Base-by-base conservation (phyloP, 2,113 vertebrate species). In the Fulica atra region DNA sequence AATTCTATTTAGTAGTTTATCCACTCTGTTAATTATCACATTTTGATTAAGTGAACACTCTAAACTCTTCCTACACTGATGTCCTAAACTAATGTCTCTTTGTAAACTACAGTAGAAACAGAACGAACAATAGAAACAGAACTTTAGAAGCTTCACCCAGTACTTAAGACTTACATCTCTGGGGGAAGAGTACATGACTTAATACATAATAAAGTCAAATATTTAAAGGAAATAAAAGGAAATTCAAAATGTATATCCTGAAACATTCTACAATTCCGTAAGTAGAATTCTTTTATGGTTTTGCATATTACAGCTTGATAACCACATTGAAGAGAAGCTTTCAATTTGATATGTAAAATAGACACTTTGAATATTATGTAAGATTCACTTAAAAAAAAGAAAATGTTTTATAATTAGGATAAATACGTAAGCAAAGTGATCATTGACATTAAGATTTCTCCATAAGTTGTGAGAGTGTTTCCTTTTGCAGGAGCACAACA, bases 341-440 rank as follows among this genome's bases (percentile, higher is more conserved):
- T 83, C 40, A 59, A 72, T 72, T 33, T 88, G 50, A 80, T 59
- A 73, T 76, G 73, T 38, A 95, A 94, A 79, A 35, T 18, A 94
- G 93, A 85, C 25, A 82, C 70, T 95, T 65, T 42, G 33, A 91
- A 87, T 95, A 81, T 94, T 96, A 92, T 79, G 56, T 84, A 95
- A 97, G 81, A 74, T 77, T 83, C 64, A 90, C 42, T 94, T 80
- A 31, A 60, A 66, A 87, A 88, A 80, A 46, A n/a, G 35, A 59
- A 94, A 86, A 91, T 93, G 83, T 93, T 97, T 97, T 95, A 74
- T 97, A 97, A 97, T 97, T 96, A 97, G 35, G 88, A 95, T 85
- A 91, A 97, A 94, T 97, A 97, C 88, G 56, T 86, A 96, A 95
- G 95, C 79, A 96, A 98, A 98, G 96, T 98, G 98, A 97, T 98